Evolutionary conservation across 2,113 vertebrate genomes (phyloP), one percentile per base, ranked within the genome.

Genomic region (Ranitomeya imitator): DNA sequence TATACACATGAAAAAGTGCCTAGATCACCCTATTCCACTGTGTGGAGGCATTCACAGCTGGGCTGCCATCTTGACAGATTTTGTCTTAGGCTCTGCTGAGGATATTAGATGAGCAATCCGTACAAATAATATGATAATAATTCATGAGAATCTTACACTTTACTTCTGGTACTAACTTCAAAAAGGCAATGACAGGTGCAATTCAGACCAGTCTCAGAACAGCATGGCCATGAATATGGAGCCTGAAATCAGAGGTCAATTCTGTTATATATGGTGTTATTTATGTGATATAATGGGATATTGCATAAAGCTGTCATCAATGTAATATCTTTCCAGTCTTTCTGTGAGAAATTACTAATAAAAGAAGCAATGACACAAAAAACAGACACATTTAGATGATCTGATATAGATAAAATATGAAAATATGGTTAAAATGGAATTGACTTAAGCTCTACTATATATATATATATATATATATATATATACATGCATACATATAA

Each of bases 51-150:
- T 61, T 55, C 71, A 21, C 69, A 79, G 23, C 10, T 0, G 10
- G 0, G 18, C 15, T 76, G 84, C 84, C 71, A 86, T 86, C 57
- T 86, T 86, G 26, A 31, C 59, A 63, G 16, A 37, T 63, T 54
- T 31, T 31, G 14, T 60, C 55, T 80, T 12, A 31, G 13, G 4
- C 23, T 60, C 23, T 18, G 57, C 19, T 0, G 7, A 78, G 76
- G 18, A 60, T 31, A 19, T 10, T 51, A 8, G 51, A 18, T 76
- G 18, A 76, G 51, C 2, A 18, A 14, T 76, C 69, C 26, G 19
- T 18, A 51, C 18, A 51, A 8, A 18, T 78, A 4, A n/a, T 21
- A 31, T 54, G 10, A 54, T 54, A 55, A 14, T 54, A 21, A n/a
- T 15, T 14, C n/a, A 79, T 79, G 19, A 52, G 7, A 51, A 77